These are phyloP conservation scores for Rhamphomyia laevipes DNA, from an alignment of 2,888 invertebrate species.

Conservation along the genomic window DNA sequence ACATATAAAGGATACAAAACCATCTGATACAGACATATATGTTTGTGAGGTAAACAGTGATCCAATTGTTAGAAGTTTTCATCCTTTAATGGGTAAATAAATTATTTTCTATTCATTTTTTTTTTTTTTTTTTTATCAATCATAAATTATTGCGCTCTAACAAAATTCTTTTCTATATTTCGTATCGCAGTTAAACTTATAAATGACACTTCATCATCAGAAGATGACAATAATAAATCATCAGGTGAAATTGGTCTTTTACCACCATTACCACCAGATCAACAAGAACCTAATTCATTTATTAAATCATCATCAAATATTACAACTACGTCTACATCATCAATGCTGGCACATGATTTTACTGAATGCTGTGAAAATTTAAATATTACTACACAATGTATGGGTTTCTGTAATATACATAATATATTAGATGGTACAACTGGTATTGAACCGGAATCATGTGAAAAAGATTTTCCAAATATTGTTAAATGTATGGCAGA, in stretches of 20 bases:
- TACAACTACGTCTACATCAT: slow-evolving; percentile 9
- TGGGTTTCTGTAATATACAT: slow-evolving; percentile 74
- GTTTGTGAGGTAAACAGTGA: slow-evolving; percentile 74
- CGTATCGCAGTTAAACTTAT: not conserved
- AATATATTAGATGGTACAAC: slow-evolving; percentile 63
- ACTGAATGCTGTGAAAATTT: slow-evolving; percentile 62
- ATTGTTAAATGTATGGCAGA: slow-evolving; percentile 72
- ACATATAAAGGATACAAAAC: slow-evolving; percentile 56
- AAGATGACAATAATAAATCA: not conserved
- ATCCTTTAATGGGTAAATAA: slow-evolving; percentile 58
- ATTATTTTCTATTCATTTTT: not conserved
- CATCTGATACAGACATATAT: slow-evolving; percentile 65
- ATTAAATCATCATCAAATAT: slow-evolving; percentile 5
- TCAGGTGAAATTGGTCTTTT: not conserved
- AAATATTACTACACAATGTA: slow-evolving; percentile 59
- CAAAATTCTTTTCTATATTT: not conserved
- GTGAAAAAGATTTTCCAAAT: slow-evolving; percentile 66
- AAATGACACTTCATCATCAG: not conserved
- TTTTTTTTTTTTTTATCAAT: too few relatives aligned
- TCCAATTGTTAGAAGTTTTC: slow-evolving; percentile 66
- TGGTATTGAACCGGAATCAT: slow-evolving; percentile 68
- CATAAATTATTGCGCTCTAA: too few relatives aligned
- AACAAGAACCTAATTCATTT: slow-evolving; percentile 22
- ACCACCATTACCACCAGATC: not conserved
- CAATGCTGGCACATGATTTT: slow-evolving; percentile 57